A percentile compares a stretch with the other conserved stretches of the same genome.
Evolutionary conservation across 2,888 invertebrate genomes (phyloP).

Genomic region (Nomada fabriciana): DNA sequence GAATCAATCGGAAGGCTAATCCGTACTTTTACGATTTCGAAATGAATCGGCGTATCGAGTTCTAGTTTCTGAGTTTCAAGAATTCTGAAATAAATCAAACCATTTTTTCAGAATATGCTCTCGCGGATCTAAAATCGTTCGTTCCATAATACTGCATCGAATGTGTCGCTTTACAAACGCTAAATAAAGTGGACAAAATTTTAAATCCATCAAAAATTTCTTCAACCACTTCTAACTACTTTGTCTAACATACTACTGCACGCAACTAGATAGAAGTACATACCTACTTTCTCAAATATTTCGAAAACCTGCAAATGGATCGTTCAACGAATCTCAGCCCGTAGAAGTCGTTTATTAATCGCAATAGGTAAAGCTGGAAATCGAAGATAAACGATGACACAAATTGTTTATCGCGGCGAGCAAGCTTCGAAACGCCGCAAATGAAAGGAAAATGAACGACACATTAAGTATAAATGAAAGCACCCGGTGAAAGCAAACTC

Average conservation of each 20-base stretch:
- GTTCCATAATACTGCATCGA: background rate
- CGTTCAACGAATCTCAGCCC: too few species aligned
- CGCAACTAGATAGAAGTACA: too few species aligned
- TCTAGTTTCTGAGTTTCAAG: background rate
- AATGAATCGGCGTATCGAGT: background rate
- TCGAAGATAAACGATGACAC: too few species aligned
- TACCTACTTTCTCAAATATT: too few species aligned
- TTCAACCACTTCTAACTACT: too few species aligned
- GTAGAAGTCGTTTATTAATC: background rate
- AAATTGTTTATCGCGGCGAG: too few species aligned
- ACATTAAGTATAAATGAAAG: slow-evolving; percentile 46
- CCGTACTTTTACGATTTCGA: background rate
- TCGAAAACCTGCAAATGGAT: too few species aligned
- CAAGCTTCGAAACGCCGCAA: background rate
- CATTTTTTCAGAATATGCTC: background rate
- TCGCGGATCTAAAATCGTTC: background rate
- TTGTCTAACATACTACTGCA: too few species aligned
- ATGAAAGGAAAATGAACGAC: slow-evolving; percentile 4
- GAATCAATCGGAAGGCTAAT: slow-evolving; percentile 1
- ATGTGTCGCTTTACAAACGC: background rate
- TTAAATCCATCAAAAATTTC: too few species aligned
- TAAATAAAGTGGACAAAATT: background rate
- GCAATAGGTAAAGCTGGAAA: background rate
- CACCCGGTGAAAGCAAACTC: slow-evolving; percentile 50
- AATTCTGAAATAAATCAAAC: background rate